Conservation (phyloP, 2,888 invertebrate genomes). For the Rhimphoctona megacephalus region DNA sequence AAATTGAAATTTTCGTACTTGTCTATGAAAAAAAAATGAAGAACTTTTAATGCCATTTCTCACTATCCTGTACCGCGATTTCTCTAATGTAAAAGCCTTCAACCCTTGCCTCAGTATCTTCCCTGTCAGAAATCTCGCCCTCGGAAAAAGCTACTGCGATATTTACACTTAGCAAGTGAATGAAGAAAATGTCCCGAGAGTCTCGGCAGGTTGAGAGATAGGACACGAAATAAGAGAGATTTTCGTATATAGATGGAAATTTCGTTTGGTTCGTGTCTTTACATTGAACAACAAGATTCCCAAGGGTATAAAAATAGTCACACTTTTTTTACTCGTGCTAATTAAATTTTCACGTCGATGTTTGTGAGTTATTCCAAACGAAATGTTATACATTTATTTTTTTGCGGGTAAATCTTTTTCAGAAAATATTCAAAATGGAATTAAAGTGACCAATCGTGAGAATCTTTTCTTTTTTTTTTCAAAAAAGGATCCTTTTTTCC, state of each 20-base stretch:
- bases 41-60: constrained; percentile 18
- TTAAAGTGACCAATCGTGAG: too few relatives aligned
- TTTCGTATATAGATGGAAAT: neutral
- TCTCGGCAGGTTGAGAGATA: neutral
- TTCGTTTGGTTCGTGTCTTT: constrained; percentile 8
- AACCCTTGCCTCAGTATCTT: constrained; percentile 7
- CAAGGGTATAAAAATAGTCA: neutral
- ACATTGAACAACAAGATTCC: neutral
- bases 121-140: neutral
- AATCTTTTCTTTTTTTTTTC: too few relatives aligned
- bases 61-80: neutral
- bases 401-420: too few relatives aligned
- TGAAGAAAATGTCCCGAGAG: constrained; percentile 20
- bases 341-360: neutral
- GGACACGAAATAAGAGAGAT: constrained; percentile 2
- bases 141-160: constrained; percentile 18
- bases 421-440: too few relatives aligned
- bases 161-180: constrained; percentile 31
- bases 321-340: neutral
- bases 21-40: neutral
- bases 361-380: neutral
- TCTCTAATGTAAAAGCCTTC: constrained; percentile 34
- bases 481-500: too few relatives aligned
- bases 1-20: neutral
- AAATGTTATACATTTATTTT: neutral